Base-by-base conservation (phyloP, 2,797 vertebrate genomes). In the Peromyscus melanophrys region DNA sequence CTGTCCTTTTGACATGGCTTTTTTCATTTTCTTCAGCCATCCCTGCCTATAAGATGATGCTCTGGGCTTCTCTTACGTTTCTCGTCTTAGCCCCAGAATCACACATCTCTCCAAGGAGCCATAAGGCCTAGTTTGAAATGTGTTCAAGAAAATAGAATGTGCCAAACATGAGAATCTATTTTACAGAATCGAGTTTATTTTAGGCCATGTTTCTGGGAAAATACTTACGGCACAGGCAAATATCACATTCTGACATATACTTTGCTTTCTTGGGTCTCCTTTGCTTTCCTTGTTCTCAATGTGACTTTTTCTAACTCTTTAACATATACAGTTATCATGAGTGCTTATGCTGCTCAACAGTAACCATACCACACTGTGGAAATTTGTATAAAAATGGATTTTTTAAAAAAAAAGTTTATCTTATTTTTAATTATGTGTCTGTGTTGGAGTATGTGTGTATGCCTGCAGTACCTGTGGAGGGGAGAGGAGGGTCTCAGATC, bases 91-190 rank as follows among this genome's bases (percentile, higher is more conserved):
- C 61, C 7, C 80, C 83, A 63, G 16, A 93, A 90, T 61, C 77
- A 93, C 71, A 73, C 76, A 67, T 93, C 86, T 95, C 95, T 88
- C 84, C 34, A 78, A 75, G 52, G 83, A 96, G 67, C 59, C 67
- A 10, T 76, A 90, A 85, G 31, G 40, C 40, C 84, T 71, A 63
- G 14, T 88, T 97, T 90, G 73, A 88, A 82, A 37, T 85, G 59
- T 82, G 23, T 75, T 92, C 52, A 75, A 73, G 87, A 95, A 95
- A 95, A 95, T 92, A 76, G 65, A 85, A 75, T 91, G 61, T 81
- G 37, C 77, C 49, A 34, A 80, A 55, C 46, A 89, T 46, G 55
- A 89, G 78, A 81, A 82, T 92, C 23, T 91, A 55, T 86, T 80
- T 96, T 52, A 19, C 55, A 92, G 77, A 78, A 69, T 1, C 76